These are phyloP conservation scores for Bombus sylvicola DNA, from an alignment of 1,140 invertebrate species.

Conservation along the genomic window DNA sequence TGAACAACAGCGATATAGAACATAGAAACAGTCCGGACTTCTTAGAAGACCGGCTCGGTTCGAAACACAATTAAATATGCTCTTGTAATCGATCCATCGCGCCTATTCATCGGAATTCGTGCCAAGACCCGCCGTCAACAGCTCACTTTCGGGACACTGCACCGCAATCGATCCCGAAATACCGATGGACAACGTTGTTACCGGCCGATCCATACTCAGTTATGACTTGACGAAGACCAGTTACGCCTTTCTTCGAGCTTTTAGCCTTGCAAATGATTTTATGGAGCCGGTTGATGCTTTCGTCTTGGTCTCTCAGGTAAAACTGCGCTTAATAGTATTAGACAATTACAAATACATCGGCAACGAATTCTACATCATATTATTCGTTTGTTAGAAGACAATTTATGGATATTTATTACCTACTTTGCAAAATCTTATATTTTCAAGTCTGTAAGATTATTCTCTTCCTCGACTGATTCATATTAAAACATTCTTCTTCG, in stretches of 20 bases:
- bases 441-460: no score
- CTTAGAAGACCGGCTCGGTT: constrained; percentile 4
- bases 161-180: constrained; percentile 28
- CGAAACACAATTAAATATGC: constrained; percentile 35
- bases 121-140: not conserved
- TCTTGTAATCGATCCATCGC: not conserved
- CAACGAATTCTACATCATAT: no score
- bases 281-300: no score
- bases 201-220: constrained; percentile 4
- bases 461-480: no score
- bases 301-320: not conserved
- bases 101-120: constrained; percentile 20
- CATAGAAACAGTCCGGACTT: constrained; percentile 48
- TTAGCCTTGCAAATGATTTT: not conserved
- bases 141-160: not conserved
- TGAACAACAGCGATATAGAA: constrained; percentile 63
- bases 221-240: not conserved
- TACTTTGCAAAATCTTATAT: no score
- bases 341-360: no score
- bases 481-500: no score
- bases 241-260: not conserved
- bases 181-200: constrained; percentile 38
- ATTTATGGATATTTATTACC: no score
- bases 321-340: not conserved
- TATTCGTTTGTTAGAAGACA: no score